Evolutionary conservation across 2,113 vertebrate genomes (phyloP).

Genomic region (Enhydra lutris): DNA sequence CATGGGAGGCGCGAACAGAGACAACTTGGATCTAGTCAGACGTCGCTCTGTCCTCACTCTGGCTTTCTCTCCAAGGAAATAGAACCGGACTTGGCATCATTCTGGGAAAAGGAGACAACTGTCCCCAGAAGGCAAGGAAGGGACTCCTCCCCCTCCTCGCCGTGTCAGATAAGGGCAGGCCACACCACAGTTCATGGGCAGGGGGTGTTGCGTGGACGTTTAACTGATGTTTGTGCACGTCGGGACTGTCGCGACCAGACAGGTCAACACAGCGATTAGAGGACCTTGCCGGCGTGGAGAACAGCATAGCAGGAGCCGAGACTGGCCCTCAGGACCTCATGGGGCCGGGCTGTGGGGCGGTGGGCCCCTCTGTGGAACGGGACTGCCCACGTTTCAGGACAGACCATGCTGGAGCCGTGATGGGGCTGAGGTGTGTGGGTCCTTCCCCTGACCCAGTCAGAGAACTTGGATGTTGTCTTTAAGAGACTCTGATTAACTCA

Average conservation of each 20-base stretch:
- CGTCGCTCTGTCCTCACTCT: neutral
- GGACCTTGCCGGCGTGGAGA: neutral
- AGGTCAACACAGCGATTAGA: neutral
- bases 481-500: neutral
- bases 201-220: neutral
- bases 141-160: neutral
- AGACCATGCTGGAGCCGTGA: no score
- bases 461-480: neutral
- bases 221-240: no score
- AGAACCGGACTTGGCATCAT: neutral
- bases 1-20: no score
- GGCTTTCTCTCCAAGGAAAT: neutral
- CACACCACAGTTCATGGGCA: neutral
- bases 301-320: no score
- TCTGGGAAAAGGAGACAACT: neutral
- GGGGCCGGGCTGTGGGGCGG: neutral
- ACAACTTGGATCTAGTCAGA: neutral
- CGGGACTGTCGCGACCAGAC: neutral
- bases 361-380: no score
- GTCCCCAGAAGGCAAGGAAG: neutral
- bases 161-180: neutral
- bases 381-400: no score
- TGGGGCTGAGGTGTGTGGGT: neutral
- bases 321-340: no score
- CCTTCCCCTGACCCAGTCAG: neutral